Conservation (phyloP, 2,113 vertebrate species). For the Sinosuthora webbiana region DNA sequence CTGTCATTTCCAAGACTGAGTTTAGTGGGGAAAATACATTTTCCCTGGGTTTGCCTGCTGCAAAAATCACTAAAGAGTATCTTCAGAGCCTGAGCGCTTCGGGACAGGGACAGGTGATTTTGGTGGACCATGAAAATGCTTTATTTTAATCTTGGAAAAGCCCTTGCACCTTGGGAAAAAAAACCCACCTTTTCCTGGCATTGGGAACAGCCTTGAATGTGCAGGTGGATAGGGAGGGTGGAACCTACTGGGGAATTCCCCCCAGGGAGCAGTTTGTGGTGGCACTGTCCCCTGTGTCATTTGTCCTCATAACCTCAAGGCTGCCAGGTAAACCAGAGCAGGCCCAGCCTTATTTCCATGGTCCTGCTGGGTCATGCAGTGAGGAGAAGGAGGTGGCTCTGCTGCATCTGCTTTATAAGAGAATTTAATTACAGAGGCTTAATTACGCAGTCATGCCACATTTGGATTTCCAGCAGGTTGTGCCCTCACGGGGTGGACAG, state of each 20-base stretch:
- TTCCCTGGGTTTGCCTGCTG: neutral
- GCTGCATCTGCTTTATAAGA: neutral
- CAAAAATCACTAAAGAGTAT: neutral
- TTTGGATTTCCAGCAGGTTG: neutral
- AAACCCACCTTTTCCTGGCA: rapidly evolving
- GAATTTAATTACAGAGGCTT: neutral
- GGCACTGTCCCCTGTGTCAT: neutral
- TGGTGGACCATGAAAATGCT: neutral
- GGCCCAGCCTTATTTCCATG: neutral
- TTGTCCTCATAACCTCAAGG: neutral
- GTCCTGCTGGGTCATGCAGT: neutral
- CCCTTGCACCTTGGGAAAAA: neutral
- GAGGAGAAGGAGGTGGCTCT: neutral
- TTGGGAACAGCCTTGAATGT: neutral
- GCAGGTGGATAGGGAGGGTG: neutral
- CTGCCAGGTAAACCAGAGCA: neutral
- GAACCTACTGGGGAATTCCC: neutral
- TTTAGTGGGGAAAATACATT: neutral
- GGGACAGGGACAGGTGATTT: neutral
- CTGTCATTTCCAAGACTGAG: rapidly evolving
- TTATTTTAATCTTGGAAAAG: neutral
- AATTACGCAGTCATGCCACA: neutral
- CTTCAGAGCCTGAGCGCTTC: neutral
- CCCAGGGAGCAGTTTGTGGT: neutral
- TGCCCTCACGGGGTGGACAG: neutral